Evolutionary conservation across 2,113 vertebrate genomes (phyloP), one percentile per base, ranked within the genome.

Genomic region (Brachypteracias leptosomus): DNA sequence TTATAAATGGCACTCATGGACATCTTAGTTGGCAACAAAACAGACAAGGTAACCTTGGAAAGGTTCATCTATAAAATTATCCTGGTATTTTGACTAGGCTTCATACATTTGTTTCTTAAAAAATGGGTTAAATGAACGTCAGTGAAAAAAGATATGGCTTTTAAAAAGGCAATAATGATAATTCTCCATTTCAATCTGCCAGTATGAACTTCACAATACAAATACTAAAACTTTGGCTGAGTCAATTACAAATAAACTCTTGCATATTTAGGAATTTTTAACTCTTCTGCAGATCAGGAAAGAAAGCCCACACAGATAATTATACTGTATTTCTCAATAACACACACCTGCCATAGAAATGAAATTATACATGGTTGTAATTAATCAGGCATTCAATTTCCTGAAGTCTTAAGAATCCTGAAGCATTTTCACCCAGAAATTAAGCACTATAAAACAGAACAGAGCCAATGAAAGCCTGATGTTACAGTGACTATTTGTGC

Each of bases 401-500:
- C 59, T 72, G 7, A 83, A 81, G n/a, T 29, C 17, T 93, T 93
- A 62, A 75, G 20, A 95, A 90, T n/a, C n/a, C 22, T 54, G 40
- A 59, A 93, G 51, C 5, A 18, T 71, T 78, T 91, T 66, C 61
- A 29, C 76, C 94, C 57, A 81, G 47, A 90, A 96, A 85, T 95
- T 46, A 88, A 85, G 13, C 19, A 82, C 21, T 70, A 28, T 25
- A 63, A 89, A 94, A 88, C 4, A 86, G 13, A 94, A 77, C 8
- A 52, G 38, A 90, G 68, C 42, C 51, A 83, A 86, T 57, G 26
- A 87, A 76, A 89, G 78, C 11, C 21, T 58, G n/a, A 68, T 10
- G 16, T 9, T 84, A 10, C 29, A 51, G 15, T 33, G 67, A 74
- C 46, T 85, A 90, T 76, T 49, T 5, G 5, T 52, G 80, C 35